These are phyloP conservation scores for Chalcosyrphus nemorum DNA, from an alignment of 2,888 invertebrate genomes.

Conservation along the genomic window DNA sequence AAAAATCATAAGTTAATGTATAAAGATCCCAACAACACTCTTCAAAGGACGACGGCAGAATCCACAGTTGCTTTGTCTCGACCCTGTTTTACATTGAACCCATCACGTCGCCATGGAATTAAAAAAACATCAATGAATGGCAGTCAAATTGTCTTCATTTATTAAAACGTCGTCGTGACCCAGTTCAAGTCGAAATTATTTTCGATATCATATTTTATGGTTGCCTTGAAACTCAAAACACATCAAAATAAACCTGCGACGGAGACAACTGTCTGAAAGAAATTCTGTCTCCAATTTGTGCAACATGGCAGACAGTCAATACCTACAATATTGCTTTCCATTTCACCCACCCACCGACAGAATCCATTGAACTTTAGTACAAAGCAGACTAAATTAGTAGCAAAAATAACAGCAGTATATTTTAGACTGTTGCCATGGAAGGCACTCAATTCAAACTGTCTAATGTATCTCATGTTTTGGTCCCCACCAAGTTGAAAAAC, in stretches of 20 bases:
- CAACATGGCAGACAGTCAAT: too few species aligned
- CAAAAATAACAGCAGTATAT: background rate
- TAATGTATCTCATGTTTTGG: background rate
- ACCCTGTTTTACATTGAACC: background rate
- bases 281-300: background rate
- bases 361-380: background rate
- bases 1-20: too few species aligned
- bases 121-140: background rate
- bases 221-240: background rate
- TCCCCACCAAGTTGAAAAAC: background rate
- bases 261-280: background rate
- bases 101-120: too few species aligned
- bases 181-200: background rate
- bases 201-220: background rate
- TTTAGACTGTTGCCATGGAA: background rate
- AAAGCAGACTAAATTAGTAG: background rate
- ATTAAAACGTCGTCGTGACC: background rate
- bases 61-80: background rate
- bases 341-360: background rate
- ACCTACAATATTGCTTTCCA: too few species aligned
- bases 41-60: too few species aligned
- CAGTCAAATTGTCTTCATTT: background rate
- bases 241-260: background rate
- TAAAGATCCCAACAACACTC: too few species aligned
- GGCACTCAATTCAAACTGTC: background rate